These are phyloP conservation scores for Drosophila peninsularis DNA, from an alignment of 2,888 invertebrate species.

Conservation along the genomic window DNA sequence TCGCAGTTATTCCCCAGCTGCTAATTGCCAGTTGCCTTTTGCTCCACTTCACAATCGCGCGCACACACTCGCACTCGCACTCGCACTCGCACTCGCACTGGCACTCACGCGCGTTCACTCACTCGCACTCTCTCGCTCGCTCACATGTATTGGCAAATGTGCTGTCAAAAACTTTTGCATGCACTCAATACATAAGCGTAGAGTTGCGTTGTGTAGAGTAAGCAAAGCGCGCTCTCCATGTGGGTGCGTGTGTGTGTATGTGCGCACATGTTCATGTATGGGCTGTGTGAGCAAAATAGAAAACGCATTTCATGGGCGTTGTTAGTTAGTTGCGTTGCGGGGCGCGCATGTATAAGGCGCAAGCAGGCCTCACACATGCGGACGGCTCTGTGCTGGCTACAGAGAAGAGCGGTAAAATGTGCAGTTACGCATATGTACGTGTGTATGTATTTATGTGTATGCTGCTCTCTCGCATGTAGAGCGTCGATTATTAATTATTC, in stretches of 20 bases:
- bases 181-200: constrained; percentile 32
- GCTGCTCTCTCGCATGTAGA: constrained; percentile 1
- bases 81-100: neutral
- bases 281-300: constrained; percentile 57
- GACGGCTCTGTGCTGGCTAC: constrained; percentile 5
- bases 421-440: constrained; percentile 14
- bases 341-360: neutral
- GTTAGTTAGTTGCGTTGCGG: constrained; percentile 26
- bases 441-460: neutral
- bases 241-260: constrained; percentile 9
- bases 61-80: constrained; percentile 4
- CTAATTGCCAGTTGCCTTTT: constrained; percentile 53
- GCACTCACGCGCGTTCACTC: neutral
- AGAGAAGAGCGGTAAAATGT: neutral
- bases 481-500: constrained; percentile 13
- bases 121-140: constrained; percentile 1
- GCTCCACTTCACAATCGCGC: constrained; percentile 47
- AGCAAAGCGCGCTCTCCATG: constrained; percentile 21
- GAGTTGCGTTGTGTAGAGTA: constrained; percentile 1
- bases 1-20: constrained; percentile 41
- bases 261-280: constrained; percentile 4
- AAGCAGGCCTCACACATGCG: neutral
- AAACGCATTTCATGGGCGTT: constrained; percentile 68
- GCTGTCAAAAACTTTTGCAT: constrained; percentile 53
- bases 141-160: constrained; percentile 22